Conservation (phyloP, 1,140 invertebrate species). For the Drosophila sp. region DNA sequence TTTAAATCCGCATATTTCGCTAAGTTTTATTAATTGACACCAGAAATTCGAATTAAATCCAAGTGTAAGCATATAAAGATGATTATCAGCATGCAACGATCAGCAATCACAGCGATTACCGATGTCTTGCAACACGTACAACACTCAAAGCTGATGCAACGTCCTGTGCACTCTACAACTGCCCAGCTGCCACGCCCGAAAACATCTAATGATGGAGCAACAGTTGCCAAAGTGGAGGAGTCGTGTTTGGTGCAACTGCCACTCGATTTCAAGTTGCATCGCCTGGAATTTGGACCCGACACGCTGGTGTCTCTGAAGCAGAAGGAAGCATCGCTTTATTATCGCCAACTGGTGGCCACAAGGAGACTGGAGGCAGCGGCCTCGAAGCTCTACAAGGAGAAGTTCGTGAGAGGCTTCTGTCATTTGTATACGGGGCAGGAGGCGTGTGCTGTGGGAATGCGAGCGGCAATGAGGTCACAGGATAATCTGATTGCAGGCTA, state of each 20-base stretch:
- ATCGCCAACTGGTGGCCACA: slow-evolving; percentile 93
- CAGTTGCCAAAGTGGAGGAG: not conserved
- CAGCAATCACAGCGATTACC: not conserved
- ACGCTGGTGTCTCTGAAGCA: slow-evolving; percentile 88
- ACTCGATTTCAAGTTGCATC: slow-evolving; percentile 94
- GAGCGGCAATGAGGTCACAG: slow-evolving; percentile 86
- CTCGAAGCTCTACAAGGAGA: slow-evolving; percentile 95
- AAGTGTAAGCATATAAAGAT: not conserved
- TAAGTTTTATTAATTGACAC: too few relatives aligned
- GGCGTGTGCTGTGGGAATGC: slow-evolving; percentile 86
- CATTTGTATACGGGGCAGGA: slow-evolving; percentile 93
- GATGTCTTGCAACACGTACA: not conserved
- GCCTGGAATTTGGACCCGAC: slow-evolving; percentile 93
- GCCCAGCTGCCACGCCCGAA: slow-evolving; percentile 16
- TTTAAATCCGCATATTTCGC: too few relatives aligned
- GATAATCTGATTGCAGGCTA: slow-evolving; percentile 91
- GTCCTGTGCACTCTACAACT: not conserved
- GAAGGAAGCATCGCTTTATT: slow-evolving; percentile 91
- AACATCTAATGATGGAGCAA: not conserved
- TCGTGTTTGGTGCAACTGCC: slow-evolving; percentile 19
- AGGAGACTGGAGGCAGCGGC: slow-evolving; percentile 95
- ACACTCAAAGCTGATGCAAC: not conserved
- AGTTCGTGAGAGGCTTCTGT: slow-evolving; percentile 91
- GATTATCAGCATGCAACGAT: slow-evolving; percentile 8
- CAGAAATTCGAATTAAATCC: not conserved